Evolutionary conservation across 2,888 invertebrate genomes (phyloP), one percentile per base, ranked within the genome.

Genomic region (Cephus sareptanus): DNA sequence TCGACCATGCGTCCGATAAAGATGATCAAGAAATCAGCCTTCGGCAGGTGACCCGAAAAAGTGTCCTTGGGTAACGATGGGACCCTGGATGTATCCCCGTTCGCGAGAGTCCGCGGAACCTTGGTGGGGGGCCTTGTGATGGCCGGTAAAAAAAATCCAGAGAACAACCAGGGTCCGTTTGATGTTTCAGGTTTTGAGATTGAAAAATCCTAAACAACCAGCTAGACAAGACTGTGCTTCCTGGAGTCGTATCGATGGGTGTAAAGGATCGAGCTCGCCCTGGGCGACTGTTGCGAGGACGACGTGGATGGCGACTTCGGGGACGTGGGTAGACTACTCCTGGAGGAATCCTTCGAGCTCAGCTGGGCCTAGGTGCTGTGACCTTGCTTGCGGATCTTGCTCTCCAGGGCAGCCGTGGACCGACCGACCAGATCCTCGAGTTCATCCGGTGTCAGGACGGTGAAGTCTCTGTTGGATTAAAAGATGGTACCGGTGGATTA

Each of bases 351-450:
- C 73, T 87, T 89, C 89, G 90, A 89, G 88, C 87, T 85, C 79
- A 85, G 86, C 85, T 83, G 79, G 81, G 87, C 90, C 90, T 90
- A 90, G 89, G 90, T 90, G 78, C 89, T 90, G 83, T 90, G 88
- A 40, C 88, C 87, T 77, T 89, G 88, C 80, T 89, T 88, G 75
- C 88, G 91, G 84, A 89, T 89, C 91, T 93, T 94, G 84, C 92
- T 93, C 86, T 93, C 93, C 86, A 93, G 91, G 75, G 92, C 89
- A 74, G 85, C 86, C 74, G 89, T 88, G 76, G 82, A 92, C 89
- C 79, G 93, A 80, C 93, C 94, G 81, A 94, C 93, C 77, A 94
- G 92, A 71, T 93, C 92, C 87, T 94, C 94, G 78, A 93, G 90
- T 86, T 95, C 94, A 40, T 93, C 93, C 2, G 93, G 93, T 76